phyloP scores from a whole-genome alignment of 2,113 vertebrate genomes.

The Serilophus lunatus region DNA sequence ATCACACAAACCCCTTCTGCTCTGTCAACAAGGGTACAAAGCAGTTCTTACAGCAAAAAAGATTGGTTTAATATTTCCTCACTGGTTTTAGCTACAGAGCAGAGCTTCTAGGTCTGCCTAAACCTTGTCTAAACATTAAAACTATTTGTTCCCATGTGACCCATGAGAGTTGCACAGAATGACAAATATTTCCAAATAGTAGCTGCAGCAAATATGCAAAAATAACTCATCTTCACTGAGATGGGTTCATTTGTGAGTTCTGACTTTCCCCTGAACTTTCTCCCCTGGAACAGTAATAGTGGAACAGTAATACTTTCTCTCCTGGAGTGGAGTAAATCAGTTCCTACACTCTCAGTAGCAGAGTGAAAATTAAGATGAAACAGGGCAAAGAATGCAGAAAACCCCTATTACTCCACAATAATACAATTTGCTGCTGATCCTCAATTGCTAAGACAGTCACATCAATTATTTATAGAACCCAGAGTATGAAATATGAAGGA shows the following conservation, averaged over 20 bases:
- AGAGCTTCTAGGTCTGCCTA: neutral
- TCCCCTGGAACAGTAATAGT: neutral
- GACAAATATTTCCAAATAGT: neutral
- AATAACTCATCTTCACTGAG: neutral
- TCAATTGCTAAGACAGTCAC: conserved; percentile 53
- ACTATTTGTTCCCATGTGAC: neutral
- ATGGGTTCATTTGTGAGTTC: neutral
- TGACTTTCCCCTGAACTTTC: neutral
- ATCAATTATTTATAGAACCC: conserved; percentile 71
- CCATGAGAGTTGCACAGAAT: neutral
- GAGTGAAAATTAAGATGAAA: conserved; percentile 65
- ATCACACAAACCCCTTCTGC: neutral
- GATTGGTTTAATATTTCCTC: neutral
- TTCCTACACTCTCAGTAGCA: neutral
- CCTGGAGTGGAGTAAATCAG: neutral
- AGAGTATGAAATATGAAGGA: conserved; percentile 72
- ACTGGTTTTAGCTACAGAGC: neutral
- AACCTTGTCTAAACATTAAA: neutral
- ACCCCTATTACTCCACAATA: conserved; percentile 67
- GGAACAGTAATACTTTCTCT: neutral
- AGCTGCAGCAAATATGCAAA: neutral
- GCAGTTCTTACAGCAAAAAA: neutral
- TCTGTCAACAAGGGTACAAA: neutral
- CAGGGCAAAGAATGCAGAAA: conserved; percentile 64
- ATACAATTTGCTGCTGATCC: conserved; percentile 62